A percentile compares a stretch with the other conserved stretches of the same genome.
These are phyloP conservation scores for Gadus macrocephalus DNA, from an alignment of 2,113 vertebrate species.

Conservation along the genomic window DNA sequence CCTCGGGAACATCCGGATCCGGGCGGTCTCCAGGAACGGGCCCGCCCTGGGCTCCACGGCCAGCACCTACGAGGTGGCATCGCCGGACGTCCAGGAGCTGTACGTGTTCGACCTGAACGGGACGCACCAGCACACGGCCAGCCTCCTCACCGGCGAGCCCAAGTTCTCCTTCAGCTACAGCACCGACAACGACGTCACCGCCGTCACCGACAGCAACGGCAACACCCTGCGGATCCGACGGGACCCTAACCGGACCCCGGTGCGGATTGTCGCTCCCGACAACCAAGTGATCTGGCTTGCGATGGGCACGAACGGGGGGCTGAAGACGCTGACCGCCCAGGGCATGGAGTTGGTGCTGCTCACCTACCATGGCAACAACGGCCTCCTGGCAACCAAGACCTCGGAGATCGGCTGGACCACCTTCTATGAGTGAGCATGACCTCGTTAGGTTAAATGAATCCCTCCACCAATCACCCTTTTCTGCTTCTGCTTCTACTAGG, in stretches of 20 bases:
- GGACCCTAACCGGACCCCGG: constrained; percentile 90
- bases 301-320: constrained; percentile 87
- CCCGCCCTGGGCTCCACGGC: constrained; percentile 77
- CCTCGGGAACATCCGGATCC: constrained; percentile 93
- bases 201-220: constrained; percentile 89
- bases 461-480: neutral
- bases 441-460: neutral
- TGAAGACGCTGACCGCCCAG: constrained; percentile 92
- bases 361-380: constrained; percentile 95
- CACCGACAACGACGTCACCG: constrained; percentile 89
- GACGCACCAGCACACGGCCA: constrained; percentile 93
- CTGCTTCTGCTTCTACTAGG: neutral
- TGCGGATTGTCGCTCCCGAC: constrained; percentile 91
- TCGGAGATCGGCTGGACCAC: constrained; percentile 97
- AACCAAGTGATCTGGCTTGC: constrained; percentile 97
- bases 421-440: constrained; percentile 89
- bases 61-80: constrained; percentile 86
- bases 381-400: constrained; percentile 92
- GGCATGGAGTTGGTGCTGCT: constrained; percentile 89
- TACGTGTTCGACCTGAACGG: constrained; percentile 96
- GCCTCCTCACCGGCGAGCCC: constrained; percentile 89
- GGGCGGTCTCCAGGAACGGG: constrained; percentile 84
- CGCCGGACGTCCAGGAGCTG: constrained; percentile 89
- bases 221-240: constrained; percentile 90
- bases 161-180: constrained; percentile 97